phyloP scores from a whole-genome alignment of 2,797 vertebrate species.

The Mormyrops boulengeri region DNA sequence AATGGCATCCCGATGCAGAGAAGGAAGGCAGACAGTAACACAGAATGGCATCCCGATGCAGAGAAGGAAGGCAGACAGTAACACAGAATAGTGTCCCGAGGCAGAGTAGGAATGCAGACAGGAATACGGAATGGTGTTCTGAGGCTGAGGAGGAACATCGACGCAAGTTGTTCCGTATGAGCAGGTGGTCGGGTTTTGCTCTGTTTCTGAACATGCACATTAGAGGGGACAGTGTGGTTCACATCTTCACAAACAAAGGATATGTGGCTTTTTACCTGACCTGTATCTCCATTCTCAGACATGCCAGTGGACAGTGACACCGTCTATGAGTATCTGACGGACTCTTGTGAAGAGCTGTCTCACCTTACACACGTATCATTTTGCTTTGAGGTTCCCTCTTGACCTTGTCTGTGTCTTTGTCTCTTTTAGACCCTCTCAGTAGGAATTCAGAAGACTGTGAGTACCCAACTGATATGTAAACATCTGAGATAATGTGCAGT shows the following conservation, averaged over 20 bases:
- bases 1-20: no score
- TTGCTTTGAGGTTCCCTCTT: neutral
- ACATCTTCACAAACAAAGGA: neutral
- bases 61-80: neutral
- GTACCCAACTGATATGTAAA: neutral
- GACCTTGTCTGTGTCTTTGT: neutral
- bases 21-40: no score
- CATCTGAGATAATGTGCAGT: neutral
- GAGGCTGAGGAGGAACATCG: neutral
- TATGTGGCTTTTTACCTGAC: neutral
- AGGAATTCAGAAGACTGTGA: constrained; percentile 6
- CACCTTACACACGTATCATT: neutral
- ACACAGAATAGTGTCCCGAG: no score
- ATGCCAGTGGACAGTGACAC: neutral
- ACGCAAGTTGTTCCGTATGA: neutral
- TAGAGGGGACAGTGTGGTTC: neutral
- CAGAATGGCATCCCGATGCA: neutral
- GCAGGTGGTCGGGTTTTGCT: neutral
- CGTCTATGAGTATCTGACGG: neutral
- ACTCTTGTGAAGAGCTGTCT: neutral
- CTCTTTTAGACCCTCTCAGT: neutral
- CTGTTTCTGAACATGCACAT: neutral
- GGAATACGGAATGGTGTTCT: neutral
- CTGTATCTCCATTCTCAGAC: neutral
- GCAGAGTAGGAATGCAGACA: no score